Percentiles rank a stretch among this genome's conserved stretches.
These are phyloP conservation scores for Hippocampus kuda DNA, from an alignment of 2,797 vertebrate genomes.

Conservation along the genomic window DNA sequence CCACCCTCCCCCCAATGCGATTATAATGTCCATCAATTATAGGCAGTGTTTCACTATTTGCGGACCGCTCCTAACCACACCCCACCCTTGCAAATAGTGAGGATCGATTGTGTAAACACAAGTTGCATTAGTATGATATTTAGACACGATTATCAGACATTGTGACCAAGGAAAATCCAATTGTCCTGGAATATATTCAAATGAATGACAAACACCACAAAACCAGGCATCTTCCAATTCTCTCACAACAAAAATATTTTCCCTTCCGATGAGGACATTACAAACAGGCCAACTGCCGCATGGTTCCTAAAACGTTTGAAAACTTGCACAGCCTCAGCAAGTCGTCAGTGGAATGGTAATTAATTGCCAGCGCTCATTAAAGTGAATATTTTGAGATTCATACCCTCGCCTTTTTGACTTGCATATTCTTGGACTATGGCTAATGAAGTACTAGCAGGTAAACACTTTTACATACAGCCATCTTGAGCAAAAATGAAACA, in stretches of 20 bases:
- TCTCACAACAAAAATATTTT: neutral
- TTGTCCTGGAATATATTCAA: neutral
- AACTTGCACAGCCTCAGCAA: no score
- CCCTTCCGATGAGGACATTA: neutral
- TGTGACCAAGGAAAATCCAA: slow-evolving; percentile 1
- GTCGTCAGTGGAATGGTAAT: neutral
- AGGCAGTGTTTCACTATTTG: no score
- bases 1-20: no score
- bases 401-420: no score
- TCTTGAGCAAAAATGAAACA: neutral
- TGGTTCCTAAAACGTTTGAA: neutral
- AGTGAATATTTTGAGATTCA: no score
- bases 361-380: neutral
- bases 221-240: neutral
- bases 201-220: slow-evolving; percentile 2
- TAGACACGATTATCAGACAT: neutral
- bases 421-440: neutral
- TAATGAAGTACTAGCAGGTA: neutral
- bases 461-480: neutral
- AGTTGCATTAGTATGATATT: neutral
- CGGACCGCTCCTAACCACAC: no score
- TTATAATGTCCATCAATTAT: no score
- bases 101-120: no score
- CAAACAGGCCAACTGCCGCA: neutral
- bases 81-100: no score